phyloP scores from a whole-genome alignment of 2,888 invertebrate species.

The Ophion ventricosus region DNA sequence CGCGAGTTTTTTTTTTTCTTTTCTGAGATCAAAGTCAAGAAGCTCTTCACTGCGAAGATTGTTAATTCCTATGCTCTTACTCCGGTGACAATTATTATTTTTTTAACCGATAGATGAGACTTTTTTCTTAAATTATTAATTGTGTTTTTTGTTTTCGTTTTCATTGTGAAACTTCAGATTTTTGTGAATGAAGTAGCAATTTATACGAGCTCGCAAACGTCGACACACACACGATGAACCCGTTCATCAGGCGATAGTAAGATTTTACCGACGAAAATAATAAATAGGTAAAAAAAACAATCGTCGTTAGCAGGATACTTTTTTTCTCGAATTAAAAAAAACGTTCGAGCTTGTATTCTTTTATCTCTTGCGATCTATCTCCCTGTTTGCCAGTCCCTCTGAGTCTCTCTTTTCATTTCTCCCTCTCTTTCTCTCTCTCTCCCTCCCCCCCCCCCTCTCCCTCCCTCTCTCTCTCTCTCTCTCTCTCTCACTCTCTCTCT shows the following conservation, averaged over 20 bases:
- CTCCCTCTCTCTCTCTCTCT: neutral
- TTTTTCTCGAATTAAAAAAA: slow-evolving; percentile 32
- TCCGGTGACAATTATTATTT: slow-evolving; percentile 4
- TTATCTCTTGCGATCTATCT: neutral
- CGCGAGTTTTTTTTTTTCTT: slow-evolving; percentile 16
- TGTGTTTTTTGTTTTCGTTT: too few relatives aligned
- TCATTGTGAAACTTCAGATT: slow-evolving; percentile 41
- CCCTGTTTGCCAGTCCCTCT: slow-evolving; percentile 1
- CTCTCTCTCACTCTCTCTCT: too few relatives aligned
- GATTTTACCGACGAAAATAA: slow-evolving; percentile 32
- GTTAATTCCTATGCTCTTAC: neutral
- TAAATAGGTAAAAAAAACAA: slow-evolving; percentile 31
- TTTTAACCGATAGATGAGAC: slow-evolving; percentile 3
- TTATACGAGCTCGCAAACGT: slow-evolving; percentile 44
- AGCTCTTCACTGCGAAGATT: slow-evolving; percentile 1
- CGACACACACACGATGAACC: slow-evolving; percentile 43
- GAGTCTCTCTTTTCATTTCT: neutral
- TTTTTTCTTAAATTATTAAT: slow-evolving; percentile 1
- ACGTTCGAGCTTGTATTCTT: slow-evolving; percentile 9
- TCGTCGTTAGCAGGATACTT: slow-evolving; percentile 34
- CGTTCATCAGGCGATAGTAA: slow-evolving; percentile 56
- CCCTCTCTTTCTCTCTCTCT: too few relatives aligned
- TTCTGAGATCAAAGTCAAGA: neutral
- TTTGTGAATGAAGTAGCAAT: slow-evolving; percentile 49
- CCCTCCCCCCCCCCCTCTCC: too few relatives aligned